Conservation (phyloP, 1,140 invertebrate genomes). For the Andrena cerasifolii region DNA sequence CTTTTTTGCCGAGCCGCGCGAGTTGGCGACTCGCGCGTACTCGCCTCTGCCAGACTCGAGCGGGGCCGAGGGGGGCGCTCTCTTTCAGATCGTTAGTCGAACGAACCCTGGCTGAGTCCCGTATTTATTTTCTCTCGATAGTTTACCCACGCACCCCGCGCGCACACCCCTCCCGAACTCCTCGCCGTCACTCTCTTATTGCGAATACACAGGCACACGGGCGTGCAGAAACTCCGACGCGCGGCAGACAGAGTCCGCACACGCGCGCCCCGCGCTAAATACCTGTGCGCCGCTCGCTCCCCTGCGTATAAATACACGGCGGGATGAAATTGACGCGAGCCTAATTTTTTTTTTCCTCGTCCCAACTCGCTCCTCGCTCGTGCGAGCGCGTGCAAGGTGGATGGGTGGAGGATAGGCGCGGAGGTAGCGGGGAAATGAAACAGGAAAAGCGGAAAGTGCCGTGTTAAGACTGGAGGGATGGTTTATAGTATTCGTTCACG, state of each 20-base stretch:
- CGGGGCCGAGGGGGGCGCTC: not conserved
- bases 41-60: slow-evolving; percentile 12
- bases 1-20: slow-evolving; percentile 24
- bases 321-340: slow-evolving; percentile 54
- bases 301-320: slow-evolving; percentile 41
- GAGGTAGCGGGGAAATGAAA: no score
- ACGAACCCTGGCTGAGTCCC: slow-evolving; percentile 65
- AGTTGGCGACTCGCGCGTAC: slow-evolving; percentile 25
- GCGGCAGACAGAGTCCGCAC: slow-evolving; percentile 25
- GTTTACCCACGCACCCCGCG: slow-evolving; percentile 49
- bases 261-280: slow-evolving; percentile 51
- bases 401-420: no score
- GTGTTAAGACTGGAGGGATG: no score
- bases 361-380: not conserved
- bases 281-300: slow-evolving; percentile 28
- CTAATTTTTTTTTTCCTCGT: slow-evolving; percentile 23
- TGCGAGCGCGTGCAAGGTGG: no score
- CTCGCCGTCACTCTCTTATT: slow-evolving; percentile 2
- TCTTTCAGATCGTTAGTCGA: slow-evolving; percentile 66
- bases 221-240: slow-evolving; percentile 35
- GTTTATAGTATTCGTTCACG: no score
- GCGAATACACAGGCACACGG: slow-evolving; percentile 18
- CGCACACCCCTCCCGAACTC: not conserved
- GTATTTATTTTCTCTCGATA: slow-evolving; percentile 67
- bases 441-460: no score